These are phyloP conservation scores for Drosophila cognata DNA, from an alignment of 2,888 invertebrate genomes.

Conservation along the genomic window DNA sequence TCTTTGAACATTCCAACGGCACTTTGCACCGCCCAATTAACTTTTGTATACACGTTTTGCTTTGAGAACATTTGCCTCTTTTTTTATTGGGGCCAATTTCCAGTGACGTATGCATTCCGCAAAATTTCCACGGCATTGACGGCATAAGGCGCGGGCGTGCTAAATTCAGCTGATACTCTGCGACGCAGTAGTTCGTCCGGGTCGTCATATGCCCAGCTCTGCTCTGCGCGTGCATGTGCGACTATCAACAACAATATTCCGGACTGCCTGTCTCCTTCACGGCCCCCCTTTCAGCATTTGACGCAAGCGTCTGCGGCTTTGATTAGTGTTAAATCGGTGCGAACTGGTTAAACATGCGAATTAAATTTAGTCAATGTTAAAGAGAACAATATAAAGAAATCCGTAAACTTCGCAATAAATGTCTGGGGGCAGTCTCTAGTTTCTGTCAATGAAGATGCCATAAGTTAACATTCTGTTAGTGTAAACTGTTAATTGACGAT, in stretches of 20 bases:
- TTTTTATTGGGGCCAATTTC: not conserved
- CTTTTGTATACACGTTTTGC: not conserved
- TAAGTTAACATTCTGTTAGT: conserved; percentile 9
- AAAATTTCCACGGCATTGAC: conserved; percentile 53
- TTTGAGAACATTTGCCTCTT: not conserved
- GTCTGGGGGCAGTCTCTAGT: conserved; percentile 43
- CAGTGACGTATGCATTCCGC: conserved; percentile 39
- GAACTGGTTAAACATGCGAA: conserved; percentile 58
- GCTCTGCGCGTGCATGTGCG: conserved; percentile 61
- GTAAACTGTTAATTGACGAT: conserved; percentile 29
- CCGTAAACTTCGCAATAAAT: conserved; percentile 31
- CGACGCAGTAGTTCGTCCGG: conserved; percentile 34
- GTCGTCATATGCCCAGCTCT: conserved; percentile 51
- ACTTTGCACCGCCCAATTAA: conserved; percentile 3
- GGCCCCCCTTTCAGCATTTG: not conserved
- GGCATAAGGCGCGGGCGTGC: conserved; percentile 29
- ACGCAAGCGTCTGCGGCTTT: conserved; percentile 56
- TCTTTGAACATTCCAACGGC: not conserved
- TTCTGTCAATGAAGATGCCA: conserved; percentile 31
- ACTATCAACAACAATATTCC: conserved; percentile 52
- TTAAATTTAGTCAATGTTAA: conserved; percentile 34
- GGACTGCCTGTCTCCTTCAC: not conserved
- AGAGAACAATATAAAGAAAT: conserved; percentile 29
- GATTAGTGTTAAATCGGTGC: conserved; percentile 56
- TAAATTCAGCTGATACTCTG: conserved; percentile 29